Evolutionary conservation across 1,140 invertebrate genomes (phyloP), one percentile per base, ranked within the genome.

Genomic region (Trichonephila clavipes): DNA sequence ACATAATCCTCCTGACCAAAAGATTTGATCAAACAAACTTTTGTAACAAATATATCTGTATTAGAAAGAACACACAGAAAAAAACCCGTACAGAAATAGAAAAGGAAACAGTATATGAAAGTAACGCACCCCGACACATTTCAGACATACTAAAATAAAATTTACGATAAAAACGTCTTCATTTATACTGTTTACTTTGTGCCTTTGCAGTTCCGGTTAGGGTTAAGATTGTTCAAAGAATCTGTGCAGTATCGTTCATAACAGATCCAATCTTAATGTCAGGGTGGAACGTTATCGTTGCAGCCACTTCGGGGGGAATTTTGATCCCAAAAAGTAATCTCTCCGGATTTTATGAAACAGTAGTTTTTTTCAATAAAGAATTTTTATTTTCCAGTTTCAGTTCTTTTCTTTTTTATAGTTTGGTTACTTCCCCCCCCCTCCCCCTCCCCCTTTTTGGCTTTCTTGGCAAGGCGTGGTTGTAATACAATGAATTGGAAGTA

Each of bases 121-220:
- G 90, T 85, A 92, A 92, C 44, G 66, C 34, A 85, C n/a, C 81
- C 51, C 2, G 81, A 85, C 90, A 85, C 90, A 82, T 92, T 85
- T 92, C 44, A 92, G 61, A 44, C 82, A 64, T 61, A 92, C 61
- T 92, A 92, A 92, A 92, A 85, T 66, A 92, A 92, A 92, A 92
- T 85, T 92, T 92, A 92, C 90, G 90, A 85, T 85, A 92, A 85
- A 92, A 92, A 92, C 81, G 90, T 85, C 90, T 92, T 92, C 90
- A 85, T 92, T 92, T 92, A 92, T 92, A 92, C 90, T 82, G 90
- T 92, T 92, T 92, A 92, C 90, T 92, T 92, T 92, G 28, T 66
- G 28, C 77, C 28, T 85, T 24, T 58, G 14, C 62, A 69, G 34
- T 51, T 77, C 69, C 69, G 87, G 28, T 40, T 66, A 72, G 21